Evolutionary conservation across 2,797 vertebrate genomes (phyloP).

Genomic region (Spinus olivaceus): DNA sequence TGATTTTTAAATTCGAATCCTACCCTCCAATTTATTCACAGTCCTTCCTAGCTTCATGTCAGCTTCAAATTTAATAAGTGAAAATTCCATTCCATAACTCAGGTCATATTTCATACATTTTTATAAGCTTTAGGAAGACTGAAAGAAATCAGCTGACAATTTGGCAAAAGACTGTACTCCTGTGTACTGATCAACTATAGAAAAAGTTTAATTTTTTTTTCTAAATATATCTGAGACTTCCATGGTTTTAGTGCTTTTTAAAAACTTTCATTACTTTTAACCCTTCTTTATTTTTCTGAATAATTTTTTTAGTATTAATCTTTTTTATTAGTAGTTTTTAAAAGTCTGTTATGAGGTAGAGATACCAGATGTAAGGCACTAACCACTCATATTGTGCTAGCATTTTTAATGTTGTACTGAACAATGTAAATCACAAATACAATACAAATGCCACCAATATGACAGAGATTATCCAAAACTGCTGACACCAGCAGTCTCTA

Average conservation of each 20-base stretch:
- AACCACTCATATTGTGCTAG: not conserved
- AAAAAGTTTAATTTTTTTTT: not conserved
- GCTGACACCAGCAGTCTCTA: conserved; percentile 46
- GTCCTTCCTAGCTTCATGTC: not conserved
- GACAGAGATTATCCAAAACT: conserved; percentile 52
- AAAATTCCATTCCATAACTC: not conserved
- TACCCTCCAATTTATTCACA: conserved; percentile 15
- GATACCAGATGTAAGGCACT: not conserved
- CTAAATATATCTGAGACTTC: not conserved
- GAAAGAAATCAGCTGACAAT: not conserved
- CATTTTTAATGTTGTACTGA: conserved; percentile 33
- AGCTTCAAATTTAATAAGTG: conserved; percentile 29
- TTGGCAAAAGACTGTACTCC: not conserved
- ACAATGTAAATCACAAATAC: conserved; percentile 36
- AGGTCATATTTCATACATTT: not conserved
- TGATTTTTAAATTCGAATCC: not conserved
- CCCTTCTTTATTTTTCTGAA: not conserved
- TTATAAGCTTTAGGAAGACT: not conserved
- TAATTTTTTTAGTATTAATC: not conserved
- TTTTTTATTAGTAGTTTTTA: not conserved
- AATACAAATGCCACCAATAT: conserved; percentile 32
- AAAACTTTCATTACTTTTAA: not conserved
- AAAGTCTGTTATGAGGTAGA: not conserved
- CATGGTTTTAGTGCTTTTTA: not conserved
- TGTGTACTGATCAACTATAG: not conserved